These are phyloP conservation scores for Heliconius cydno DNA, from an alignment of 2,888 invertebrate genomes.

Conservation along the genomic window DNA sequence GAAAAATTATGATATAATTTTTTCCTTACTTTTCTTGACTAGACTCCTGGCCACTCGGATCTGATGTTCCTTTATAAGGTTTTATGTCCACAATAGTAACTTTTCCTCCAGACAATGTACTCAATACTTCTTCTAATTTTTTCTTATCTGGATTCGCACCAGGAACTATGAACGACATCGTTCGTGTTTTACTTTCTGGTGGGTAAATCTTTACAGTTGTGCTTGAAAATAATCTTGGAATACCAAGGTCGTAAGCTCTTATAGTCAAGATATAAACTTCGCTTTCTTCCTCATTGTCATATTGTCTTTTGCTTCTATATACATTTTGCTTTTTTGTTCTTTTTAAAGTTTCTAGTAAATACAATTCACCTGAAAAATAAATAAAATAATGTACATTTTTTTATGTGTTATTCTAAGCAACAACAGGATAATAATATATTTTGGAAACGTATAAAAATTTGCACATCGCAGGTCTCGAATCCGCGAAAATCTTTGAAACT, in stretches of 20 bases:
- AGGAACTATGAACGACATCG: constrained; percentile 92
- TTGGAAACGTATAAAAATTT: too few relatives aligned
- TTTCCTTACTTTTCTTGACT: constrained; percentile 82
- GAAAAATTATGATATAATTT: background rate
- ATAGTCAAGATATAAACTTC: constrained; percentile 87
- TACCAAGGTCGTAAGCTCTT: constrained; percentile 92
- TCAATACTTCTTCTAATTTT: constrained; percentile 89
- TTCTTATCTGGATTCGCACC: constrained; percentile 88
- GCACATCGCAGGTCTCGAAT: too few relatives aligned
- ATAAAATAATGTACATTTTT: too few relatives aligned
- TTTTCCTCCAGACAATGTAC: constrained; percentile 90
- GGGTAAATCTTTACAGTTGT: constrained; percentile 90
- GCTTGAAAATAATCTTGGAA: constrained; percentile 89
- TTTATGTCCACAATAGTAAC: constrained; percentile 90
- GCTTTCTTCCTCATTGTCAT: constrained; percentile 71
- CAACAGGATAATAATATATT: too few relatives aligned
- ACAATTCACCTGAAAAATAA: constrained; percentile 83
- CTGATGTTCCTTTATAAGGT: constrained; percentile 85
- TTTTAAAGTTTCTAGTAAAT: constrained; percentile 82
- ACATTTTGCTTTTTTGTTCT: constrained; percentile 72
- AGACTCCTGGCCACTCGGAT: constrained; percentile 76
- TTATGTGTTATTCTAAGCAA: too few relatives aligned
- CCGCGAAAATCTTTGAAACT: too few relatives aligned
- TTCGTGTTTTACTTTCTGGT: constrained; percentile 88
- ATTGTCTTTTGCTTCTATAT: constrained; percentile 78